Percentiles rank a stretch among this genome's conserved stretches.
These are phyloP conservation scores for Lycodopsis pacificus DNA, from an alignment of 2,797 vertebrate species.

Conservation along the genomic window DNA sequence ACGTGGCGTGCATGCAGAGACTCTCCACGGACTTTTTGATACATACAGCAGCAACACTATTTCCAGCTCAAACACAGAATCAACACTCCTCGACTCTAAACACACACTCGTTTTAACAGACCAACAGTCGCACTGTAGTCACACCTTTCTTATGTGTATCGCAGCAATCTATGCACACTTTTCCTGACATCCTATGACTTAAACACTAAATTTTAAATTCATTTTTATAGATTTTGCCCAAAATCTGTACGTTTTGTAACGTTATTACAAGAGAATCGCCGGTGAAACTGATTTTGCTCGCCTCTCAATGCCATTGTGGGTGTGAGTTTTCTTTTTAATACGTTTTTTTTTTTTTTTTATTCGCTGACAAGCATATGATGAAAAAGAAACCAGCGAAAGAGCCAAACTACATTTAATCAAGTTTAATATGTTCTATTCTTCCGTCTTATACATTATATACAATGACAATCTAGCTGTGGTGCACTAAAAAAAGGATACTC, in stretches of 20 bases:
- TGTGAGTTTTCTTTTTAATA: constrained; percentile 7
- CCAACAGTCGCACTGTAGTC: constrained; percentile 73
- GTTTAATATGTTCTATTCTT: constrained; percentile 5
- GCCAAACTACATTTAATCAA: background rate
- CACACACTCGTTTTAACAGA: constrained; percentile 62
- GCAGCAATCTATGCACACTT: constrained; percentile 24
- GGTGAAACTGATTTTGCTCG: background rate
- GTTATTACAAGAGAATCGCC: background rate
- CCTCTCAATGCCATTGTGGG: background rate
- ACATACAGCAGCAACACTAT: constrained; percentile 66
- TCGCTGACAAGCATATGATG: background rate
- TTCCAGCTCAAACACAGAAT: constrained; percentile 60
- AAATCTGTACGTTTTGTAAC: constrained; percentile 8
- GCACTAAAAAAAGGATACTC: background rate
- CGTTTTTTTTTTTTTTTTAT: background rate
- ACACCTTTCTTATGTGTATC: constrained; percentile 46
- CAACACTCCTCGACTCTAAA: constrained; percentile 40
- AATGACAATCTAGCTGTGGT: constrained; percentile 14
- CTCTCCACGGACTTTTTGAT: constrained; percentile 67
- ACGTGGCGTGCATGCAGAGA: constrained; percentile 60
- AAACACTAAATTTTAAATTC: constrained; percentile 10
- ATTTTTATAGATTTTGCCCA: constrained; percentile 10
- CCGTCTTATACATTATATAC: background rate
- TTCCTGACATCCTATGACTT: background rate
- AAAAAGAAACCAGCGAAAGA: constrained; percentile 9